Evolutionary conservation across 2,888 invertebrate species (phyloP), one percentile per base, ranked within the genome.

Genomic region (Danaus chrysippus): DNA sequence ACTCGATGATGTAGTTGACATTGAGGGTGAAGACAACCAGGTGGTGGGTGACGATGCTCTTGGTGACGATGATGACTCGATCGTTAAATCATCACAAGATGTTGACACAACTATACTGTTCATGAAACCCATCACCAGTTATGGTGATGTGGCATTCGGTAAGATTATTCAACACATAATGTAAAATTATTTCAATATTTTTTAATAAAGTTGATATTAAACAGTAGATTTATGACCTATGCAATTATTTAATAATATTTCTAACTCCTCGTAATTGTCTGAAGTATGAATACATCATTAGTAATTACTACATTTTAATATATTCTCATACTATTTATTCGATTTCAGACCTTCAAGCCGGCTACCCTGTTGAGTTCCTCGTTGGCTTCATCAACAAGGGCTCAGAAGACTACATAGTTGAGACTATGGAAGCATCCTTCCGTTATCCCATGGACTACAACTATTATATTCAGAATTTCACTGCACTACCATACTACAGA

Each of bases 381-480:
- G 97, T 99, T 67, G 99, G 99, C 19, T 99, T 99, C 89, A 94
- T 94, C 60, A 99, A 99, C 92, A 97, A 97, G 80, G 99, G 99
- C 56, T 93, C 94, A 64, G 94, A 95, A 72, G 97, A 98, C 72
- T 98, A 99, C 78, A 86, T 96, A 23, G 93, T 99, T 19, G 98
- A 99, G 81, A 95, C 96, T 8, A 93, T 99, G 79, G 99, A 99
- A 77, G 98, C 99, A 0, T 99, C 99, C 0, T 99, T 99, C 94
- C 95, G 99, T 73, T 99, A 99, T 82, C 99, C 99, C 10, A 97
- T 98, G 96, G 99, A 99, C 88, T 99, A 97, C 91, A 97, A 95
- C 72, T 99, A 97, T 89, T 97, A 96, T 90, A 98, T 99, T 71
- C 99, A 99, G 89, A 99, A 99, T 91, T 99, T 99, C 91, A 97